Base-by-base conservation (phyloP, 2,888 invertebrate species). In the Perizoma flavofasciatum region DNA sequence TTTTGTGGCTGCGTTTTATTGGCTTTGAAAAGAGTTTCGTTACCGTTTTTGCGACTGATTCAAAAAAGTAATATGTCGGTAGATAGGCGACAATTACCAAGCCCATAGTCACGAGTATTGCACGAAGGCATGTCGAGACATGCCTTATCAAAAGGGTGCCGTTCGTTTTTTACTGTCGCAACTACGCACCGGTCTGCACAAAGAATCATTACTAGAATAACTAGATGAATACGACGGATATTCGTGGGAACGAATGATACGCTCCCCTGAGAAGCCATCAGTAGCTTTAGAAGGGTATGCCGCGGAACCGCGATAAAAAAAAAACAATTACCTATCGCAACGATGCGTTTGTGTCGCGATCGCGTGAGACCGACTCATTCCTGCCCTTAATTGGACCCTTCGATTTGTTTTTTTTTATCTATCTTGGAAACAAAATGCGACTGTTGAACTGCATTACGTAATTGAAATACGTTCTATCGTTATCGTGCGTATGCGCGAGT, bases 91-190 rank as follows among this genome's bases (percentile, higher is more conserved):
- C 70, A 69, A 72, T 73, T 73, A 72, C 74, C 63, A 65, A 59
- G 58, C 41, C 47, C 66, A 68, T 65, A 71, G 71, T 72, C 70
- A 69, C 72, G 73, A 68, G 70, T 59, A 71, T 70, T 70, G 73
- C 72, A 76, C 71, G 72, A 69, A 74, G 75, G 72, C 72, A 74
- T 71, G 71, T 66, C 72, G 71, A 74, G 77, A 80, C 83, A 83
- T 82, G 83, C 77, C 79, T 81, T 80, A 82, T 82, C 83, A 72
- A 74, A 78, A 72, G 78, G 78, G 75, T 71, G 75, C 65, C 68
- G 68, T 65, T 70, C 65, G 71, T 73, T 78, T 77, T 83, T 82
- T 80, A 75, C 73, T 60, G 66, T 62, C 70, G 68, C 71, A 67
- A 66, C 61, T 57, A 59, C 59, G 60, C 70, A 67, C 70, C 69